These are phyloP conservation scores for Heliconius erato DNA, from an alignment of 2,888 invertebrate species.

Conservation along the genomic window DNA sequence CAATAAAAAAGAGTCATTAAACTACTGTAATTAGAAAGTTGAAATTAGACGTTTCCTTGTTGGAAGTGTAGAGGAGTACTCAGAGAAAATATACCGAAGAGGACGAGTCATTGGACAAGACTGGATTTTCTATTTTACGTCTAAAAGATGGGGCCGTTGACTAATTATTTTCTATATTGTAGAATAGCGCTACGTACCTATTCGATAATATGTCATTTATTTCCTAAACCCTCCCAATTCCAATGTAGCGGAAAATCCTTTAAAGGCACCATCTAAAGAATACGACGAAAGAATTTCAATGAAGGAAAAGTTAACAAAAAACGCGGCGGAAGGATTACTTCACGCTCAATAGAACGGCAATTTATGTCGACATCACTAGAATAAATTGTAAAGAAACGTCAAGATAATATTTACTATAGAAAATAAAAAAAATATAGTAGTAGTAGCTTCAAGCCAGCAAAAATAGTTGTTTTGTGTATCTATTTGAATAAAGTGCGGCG, in stretches of 20 bases:
- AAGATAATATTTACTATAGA: not conserved
- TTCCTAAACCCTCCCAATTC: conserved; percentile 26
- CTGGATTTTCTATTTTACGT: too few species aligned
- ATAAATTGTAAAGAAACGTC: conserved; percentile 33
- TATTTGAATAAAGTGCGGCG: not conserved
- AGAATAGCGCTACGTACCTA: too few species aligned
- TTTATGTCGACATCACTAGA: conserved; percentile 40
- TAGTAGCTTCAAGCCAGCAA: not conserved
- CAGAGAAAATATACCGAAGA: too few species aligned
- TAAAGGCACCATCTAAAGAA: conserved; percentile 26
- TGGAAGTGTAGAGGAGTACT: too few species aligned
- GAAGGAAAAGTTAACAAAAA: conserved; percentile 43
- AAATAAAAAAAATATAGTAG: not conserved
- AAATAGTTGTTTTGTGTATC: not conserved
- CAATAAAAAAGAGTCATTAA: too few species aligned
- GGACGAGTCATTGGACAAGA: too few species aligned
- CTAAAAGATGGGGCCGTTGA: too few species aligned
- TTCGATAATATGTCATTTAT: conserved; percentile 1
- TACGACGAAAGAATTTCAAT: conserved; percentile 44
- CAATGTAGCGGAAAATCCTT: conserved; percentile 29
- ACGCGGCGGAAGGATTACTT: conserved; percentile 44
- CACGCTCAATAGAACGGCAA: conserved; percentile 45
- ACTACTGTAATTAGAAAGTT: too few species aligned
- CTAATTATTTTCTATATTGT: too few species aligned
- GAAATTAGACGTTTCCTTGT: too few species aligned